phyloP scores from a whole-genome alignment of 1,140 invertebrate genomes.

The Procambarus clarkii region DNA sequence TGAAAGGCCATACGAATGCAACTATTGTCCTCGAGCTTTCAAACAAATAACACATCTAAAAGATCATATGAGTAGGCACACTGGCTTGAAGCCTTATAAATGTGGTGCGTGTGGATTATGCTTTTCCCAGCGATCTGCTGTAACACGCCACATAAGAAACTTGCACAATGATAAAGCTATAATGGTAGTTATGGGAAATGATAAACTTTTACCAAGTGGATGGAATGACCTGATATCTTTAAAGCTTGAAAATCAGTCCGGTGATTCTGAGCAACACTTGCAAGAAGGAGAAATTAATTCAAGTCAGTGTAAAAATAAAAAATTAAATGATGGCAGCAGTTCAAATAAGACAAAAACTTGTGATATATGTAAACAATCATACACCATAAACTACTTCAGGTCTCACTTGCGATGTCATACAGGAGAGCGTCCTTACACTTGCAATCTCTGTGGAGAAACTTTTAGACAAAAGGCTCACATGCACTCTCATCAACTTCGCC shows the following conservation, averaged over 20 bases:
- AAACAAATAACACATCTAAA: conserved; percentile 50
- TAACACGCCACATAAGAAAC: conserved; percentile 29
- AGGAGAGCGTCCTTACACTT: conserved; percentile 15
- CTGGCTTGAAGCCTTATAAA: conserved; percentile 21
- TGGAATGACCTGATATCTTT: not conserved
- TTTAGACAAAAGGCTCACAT: conserved; percentile 33
- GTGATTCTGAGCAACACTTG: not conserved
- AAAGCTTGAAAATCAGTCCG: not conserved
- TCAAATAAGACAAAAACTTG: conserved; percentile 11
- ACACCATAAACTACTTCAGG: not conserved
- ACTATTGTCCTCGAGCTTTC: conserved; percentile 22
- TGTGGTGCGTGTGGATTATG: conserved; percentile 2
- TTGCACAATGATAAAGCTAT: conserved; percentile 17
- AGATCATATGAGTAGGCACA: conserved; percentile 45
- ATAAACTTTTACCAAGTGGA: not conserved
- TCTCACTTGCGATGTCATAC: conserved; percentile 23
- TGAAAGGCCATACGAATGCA: conserved; percentile 42
- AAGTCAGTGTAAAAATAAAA: not conserved
- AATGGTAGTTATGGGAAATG: not conserved
- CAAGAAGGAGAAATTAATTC: not conserved
- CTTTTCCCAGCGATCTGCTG: conserved; percentile 41
- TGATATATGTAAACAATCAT: conserved; percentile 6
- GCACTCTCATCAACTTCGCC: conserved; percentile 10
- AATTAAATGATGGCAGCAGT: not conserved
- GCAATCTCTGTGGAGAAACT: not conserved